phyloP scores from a whole-genome alignment of 2,113 vertebrate species.

The Cynoglossus semilaevis region DNA sequence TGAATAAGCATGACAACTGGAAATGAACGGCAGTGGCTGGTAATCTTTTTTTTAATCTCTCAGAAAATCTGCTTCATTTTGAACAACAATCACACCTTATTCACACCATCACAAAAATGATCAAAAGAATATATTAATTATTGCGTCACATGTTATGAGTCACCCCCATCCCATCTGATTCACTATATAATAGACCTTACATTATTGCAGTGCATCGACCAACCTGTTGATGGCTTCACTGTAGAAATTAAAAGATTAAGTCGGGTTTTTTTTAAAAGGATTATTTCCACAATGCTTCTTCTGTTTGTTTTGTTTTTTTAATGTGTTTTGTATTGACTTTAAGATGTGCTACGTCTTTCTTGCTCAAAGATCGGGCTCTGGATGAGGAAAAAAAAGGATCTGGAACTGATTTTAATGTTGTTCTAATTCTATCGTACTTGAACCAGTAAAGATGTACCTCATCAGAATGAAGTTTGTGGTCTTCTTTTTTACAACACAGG shows the following conservation, averaged over 20 bases:
- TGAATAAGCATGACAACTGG: too few species aligned
- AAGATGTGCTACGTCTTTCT: slow-evolving; percentile 43
- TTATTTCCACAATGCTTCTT: slow-evolving; percentile 2
- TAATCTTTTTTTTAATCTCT: too few species aligned
- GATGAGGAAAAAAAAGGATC: slow-evolving; percentile 9
- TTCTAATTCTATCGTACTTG: slow-evolving; percentile 36
- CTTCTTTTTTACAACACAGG: background rate
- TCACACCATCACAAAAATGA: too few species aligned
- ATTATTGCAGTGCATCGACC: background rate
- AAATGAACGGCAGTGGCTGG: too few species aligned
- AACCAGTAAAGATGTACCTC: slow-evolving; percentile 64
- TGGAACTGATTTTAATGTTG: background rate
- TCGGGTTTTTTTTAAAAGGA: background rate
- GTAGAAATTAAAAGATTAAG: background rate
- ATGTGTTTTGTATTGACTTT: slow-evolving; percentile 40
- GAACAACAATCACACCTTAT: too few species aligned
- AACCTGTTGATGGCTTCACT: background rate
- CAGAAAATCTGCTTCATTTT: too few species aligned
- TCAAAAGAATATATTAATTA: too few species aligned
- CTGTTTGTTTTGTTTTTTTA: slow-evolving; percentile 48
- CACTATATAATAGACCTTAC: background rate
- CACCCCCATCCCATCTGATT: too few species aligned
- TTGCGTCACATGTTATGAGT: too few species aligned
- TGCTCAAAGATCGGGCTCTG: slow-evolving; percentile 35
- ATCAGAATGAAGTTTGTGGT: slow-evolving; percentile 2